Evolutionary conservation across 2,797 vertebrate genomes (phyloP).

Genomic region (Phataginus tricuspis): DNA sequence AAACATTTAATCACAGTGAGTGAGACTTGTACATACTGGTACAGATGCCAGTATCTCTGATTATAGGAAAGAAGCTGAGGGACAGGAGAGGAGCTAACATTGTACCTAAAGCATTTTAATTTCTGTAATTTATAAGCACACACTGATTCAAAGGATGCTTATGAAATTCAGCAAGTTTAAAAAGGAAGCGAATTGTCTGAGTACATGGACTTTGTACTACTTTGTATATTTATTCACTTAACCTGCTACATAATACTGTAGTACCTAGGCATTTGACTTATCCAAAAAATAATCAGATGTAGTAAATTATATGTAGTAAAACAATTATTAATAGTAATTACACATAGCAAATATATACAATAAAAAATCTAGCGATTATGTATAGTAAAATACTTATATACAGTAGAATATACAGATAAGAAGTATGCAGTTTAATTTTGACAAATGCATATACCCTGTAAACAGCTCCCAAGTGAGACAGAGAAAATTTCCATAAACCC

Average conservation of each 20-base stretch:
- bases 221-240: neutral
- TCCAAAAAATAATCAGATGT: neutral
- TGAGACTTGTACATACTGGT: neutral
- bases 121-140: neutral
- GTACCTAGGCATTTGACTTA: neutral
- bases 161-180: neutral
- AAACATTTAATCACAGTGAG: neutral
- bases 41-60: neutral
- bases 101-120: neutral
- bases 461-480: neutral
- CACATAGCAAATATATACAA: neutral
- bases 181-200: neutral
- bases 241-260: neutral
- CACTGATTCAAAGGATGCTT: neutral
- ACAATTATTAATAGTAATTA: neutral
- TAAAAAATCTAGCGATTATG: neutral
- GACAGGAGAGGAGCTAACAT: neutral
- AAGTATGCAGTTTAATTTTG: neutral
- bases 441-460: neutral
- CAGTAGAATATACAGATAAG: neutral
- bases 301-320: neutral
- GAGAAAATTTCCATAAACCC: neutral
- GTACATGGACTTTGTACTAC: neutral
- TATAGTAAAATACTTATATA: neutral
- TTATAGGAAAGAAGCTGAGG: neutral